Evolutionary conservation across 2,888 invertebrate species (phyloP), one percentile per base, ranked within the genome.

Genomic region (Griposia aprilina): DNA sequence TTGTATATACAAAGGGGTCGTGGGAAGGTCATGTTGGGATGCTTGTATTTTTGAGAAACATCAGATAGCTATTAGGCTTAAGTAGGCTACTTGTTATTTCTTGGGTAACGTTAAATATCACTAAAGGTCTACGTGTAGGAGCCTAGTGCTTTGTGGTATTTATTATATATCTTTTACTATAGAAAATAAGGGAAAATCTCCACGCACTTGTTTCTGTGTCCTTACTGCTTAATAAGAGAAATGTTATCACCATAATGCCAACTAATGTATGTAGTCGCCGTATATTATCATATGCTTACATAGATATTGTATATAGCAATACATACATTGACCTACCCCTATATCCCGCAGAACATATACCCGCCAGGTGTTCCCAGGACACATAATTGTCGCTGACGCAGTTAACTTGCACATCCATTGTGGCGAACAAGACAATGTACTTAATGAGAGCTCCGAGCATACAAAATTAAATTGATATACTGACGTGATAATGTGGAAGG

Each of bases 371-470:
- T 76, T 80, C 71, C 84, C 76, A 68, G 75, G 76, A 36, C 71
- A 80, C 78, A 75, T 85, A 88, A 88, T 83, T 83, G 89, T 81
- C 80, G 73, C 66, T 80, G 82, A 78, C 66, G 85, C 82, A 83
- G 89, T 85, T 87, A 85, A 83, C 80, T 76, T 80, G 86, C 85
- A 81, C 86, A 83, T 81, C 87, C 81, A 88, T 89, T 89, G 88
- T 89, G 82, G 88, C 60, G 78, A 78, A 87, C 89, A 87, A 88
- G 88, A 88, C 88, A 89, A 89, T 88, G 89, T 89, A 83, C 88
- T 87, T 87, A 89, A 88, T 87, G 89, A 88, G 84, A 85, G 79
- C 80, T 71, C 36, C 26, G 67, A 76, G 78, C 71, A 78, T 83
- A 78, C 66, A 67, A 84, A 84, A 84, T 83, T 86, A 83, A 87